Conservation (phyloP, 2,113 vertebrate species). For the Psilopsiagon aurifrons region DNA sequence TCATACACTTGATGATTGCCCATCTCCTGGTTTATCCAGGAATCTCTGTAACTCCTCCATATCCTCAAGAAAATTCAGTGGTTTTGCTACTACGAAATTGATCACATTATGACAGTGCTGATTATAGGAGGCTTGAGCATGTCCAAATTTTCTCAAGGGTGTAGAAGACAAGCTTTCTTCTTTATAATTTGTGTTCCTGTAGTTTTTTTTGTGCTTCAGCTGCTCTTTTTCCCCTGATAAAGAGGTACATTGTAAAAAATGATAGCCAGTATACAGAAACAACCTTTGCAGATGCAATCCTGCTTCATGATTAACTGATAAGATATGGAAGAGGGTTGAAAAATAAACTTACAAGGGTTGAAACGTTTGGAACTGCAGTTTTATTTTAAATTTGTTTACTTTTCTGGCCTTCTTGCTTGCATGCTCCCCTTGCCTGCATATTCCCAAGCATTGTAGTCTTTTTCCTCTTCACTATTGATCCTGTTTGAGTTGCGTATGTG, state of each 20-base stretch:
- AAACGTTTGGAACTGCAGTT: neutral
- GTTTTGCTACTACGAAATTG: accelerated
- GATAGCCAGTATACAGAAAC: neutral
- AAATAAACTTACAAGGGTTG: neutral
- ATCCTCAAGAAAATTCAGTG: accelerated
- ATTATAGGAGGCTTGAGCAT: neutral
- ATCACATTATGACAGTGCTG: neutral
- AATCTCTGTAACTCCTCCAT: neutral
- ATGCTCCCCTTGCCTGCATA: neutral
- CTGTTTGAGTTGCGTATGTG: neutral
- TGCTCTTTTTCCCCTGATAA: neutral
- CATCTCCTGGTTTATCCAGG: accelerated
- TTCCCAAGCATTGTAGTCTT: neutral
- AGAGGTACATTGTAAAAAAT: neutral
- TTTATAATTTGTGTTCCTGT: neutral
- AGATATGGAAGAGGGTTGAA: neutral
- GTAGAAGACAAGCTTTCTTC: neutral
- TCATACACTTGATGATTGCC: accelerated
- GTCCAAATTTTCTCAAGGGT: neutral
- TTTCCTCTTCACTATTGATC: neutral
- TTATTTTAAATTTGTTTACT: neutral
- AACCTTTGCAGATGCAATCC: neutral
- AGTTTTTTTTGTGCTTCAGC: neutral
- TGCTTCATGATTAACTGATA: neutral
- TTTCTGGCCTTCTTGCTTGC: neutral